Evolutionary conservation across 2,113 vertebrate genomes (phyloP).

Genomic region (Capreolus pygargus): DNA sequence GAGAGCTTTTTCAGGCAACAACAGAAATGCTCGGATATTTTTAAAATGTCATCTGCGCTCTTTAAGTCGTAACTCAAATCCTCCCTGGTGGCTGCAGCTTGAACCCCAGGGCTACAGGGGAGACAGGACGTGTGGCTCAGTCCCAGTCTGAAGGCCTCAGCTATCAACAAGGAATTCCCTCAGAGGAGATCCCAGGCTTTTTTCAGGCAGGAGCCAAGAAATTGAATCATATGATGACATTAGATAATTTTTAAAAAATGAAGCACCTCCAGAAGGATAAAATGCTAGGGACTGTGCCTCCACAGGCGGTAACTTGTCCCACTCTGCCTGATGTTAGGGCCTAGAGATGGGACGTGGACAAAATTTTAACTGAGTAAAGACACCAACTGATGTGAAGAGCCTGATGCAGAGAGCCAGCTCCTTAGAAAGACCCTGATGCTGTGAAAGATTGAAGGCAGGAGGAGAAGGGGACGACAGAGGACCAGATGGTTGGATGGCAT

Average conservation of each 20-base stretch:
- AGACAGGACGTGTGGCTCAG: neutral
- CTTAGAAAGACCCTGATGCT: neutral
- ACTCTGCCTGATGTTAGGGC: neutral
- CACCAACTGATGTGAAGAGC: fast-evolving
- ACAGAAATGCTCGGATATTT: neutral
- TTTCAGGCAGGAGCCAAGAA: conserved; percentile 37
- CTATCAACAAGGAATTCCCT: conserved; percentile 59
- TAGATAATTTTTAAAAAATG: neutral
- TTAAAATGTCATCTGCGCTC: conserved; percentile 17
- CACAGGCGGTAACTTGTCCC: neutral
- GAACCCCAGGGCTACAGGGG: neutral
- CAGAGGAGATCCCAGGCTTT: neutral
- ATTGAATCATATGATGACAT: conserved; percentile 54
- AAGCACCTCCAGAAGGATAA: neutral
- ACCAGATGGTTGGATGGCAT: neutral
- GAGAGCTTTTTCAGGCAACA: conserved; percentile 4
- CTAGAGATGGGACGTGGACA: neutral
- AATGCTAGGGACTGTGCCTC: neutral
- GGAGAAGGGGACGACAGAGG: neutral
- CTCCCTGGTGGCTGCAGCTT: conserved; percentile 12
- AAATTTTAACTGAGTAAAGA: neutral
- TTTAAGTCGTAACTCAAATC: conserved; percentile 40
- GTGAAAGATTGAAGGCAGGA: neutral
- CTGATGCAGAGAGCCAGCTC: neutral
- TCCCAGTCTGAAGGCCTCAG: conserved; percentile 26